phyloP scores from a whole-genome alignment of 37 sponge, comb jelly and placozoan genomes.

The Beroe forskalii region DNA sequence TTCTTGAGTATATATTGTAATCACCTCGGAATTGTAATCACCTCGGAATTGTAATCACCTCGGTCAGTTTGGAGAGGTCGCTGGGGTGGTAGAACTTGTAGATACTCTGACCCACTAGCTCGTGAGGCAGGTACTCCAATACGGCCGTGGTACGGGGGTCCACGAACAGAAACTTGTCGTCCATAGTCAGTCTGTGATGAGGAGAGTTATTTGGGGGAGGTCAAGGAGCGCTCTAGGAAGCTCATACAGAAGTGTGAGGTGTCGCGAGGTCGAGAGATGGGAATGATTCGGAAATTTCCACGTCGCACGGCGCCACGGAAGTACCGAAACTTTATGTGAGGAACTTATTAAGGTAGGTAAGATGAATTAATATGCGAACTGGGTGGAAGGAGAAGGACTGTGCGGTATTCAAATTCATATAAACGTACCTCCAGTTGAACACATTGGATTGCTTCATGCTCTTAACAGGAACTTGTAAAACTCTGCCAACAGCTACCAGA shows the following conservation, averaged over 20 bases:
- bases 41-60: too few species aligned
- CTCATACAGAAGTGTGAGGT: too few species aligned
- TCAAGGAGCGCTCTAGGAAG: not conserved
- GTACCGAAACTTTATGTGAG: too few species aligned
- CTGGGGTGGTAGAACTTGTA: slow-evolving; percentile 94
- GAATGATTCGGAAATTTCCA: too few species aligned
- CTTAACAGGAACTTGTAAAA: slow-evolving; percentile 52
- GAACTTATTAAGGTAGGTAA: too few species aligned
- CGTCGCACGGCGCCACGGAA: too few species aligned
- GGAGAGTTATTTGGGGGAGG: slow-evolving; percentile 8
- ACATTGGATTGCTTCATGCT: slow-evolving; percentile 43
- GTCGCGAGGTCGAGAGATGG: not conserved
- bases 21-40: too few species aligned
- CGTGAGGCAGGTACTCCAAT: slow-evolving; percentile 93
- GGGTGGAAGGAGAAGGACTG: too few species aligned
- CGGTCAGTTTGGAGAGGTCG: slow-evolving; percentile 73
- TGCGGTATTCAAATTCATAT: too few species aligned
- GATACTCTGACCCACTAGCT: slow-evolving; percentile 82
- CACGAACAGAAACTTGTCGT: slow-evolving; percentile 61
- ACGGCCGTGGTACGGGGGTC: slow-evolving; percentile 74
- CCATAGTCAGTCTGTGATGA: slow-evolving; percentile 34
- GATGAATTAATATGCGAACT: too few species aligned
- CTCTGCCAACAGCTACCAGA: slow-evolving; percentile 43
- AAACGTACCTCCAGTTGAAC: slow-evolving; percentile 56
- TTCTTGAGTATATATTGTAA: too few species aligned